Base-by-base conservation (phyloP, 2,888 invertebrate species). In the Notodonta dromedarius region DNA sequence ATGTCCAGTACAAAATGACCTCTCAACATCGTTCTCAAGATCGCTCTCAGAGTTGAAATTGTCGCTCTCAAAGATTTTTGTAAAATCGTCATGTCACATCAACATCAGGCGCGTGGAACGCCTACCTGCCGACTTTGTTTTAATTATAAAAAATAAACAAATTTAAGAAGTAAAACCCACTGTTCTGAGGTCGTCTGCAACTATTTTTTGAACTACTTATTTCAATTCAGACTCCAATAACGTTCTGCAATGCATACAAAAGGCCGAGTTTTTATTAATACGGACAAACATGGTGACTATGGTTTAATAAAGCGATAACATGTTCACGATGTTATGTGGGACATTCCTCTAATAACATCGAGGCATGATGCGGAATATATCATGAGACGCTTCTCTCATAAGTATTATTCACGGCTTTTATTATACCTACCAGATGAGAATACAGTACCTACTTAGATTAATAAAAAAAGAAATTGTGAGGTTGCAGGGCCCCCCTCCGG, bases 281-380 rank as follows among this genome's bases (percentile, higher is more conserved):
- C 59, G 61, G 53, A 64, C 56, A 69, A 71, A 66, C 65, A 67
- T 62, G 57, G 59, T 60, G 66, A 24, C 52, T 52, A 24, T 35
- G 13, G 65, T 70, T 70, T 61, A 79, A 79, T 79, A 79, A 75
- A 77, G 70, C 73, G 66, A 74, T 73, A 73, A 79, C 77, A 69
- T 76, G 74, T 76, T 74, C 80, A 74, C 57, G 62, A 65, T 0
- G 40, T 46, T 67, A 79, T 78, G 78, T 76, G 50, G 71, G 74
- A 61, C 78, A 79, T 78, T 78, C 78, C 70, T 61, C 58, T 57
- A 63, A 68, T 74, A 71, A 64, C 69, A 61, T 55, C 59, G 63
- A 53, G 63, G 71, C 62, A 71, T 71, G 72, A 70, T 63, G 58
- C 39, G 59, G 59, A 56, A 13, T 46, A 12, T 44, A 46, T 57